A percentile compares a stretch with the other conserved stretches of the same genome.
These are phyloP conservation scores for Drosophila bipectinata DNA, from an alignment of 1,140 invertebrate species.

Conservation along the genomic window DNA sequence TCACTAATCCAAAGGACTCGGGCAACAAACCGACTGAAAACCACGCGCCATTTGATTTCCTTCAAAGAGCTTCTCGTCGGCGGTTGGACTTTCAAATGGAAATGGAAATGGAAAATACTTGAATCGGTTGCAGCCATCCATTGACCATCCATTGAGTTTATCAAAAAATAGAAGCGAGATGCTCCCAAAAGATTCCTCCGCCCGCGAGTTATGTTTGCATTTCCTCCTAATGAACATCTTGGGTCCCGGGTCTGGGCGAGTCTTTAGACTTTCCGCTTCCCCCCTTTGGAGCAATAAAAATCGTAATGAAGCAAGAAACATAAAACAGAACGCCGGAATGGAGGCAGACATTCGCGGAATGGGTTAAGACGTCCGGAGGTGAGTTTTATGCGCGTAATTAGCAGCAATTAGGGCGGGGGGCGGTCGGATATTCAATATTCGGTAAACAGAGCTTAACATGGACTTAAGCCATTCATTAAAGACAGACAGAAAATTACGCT, in stretches of 20 bases:
- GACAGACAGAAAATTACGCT: slow-evolving; percentile 39
- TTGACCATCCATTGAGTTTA: slow-evolving; percentile 30
- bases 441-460: slow-evolving; percentile 56
- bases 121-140: slow-evolving; percentile 34
- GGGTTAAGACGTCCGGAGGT: background rate
- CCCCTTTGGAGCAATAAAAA: slow-evolving; percentile 59
- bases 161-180: slow-evolving; percentile 42
- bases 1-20: slow-evolving; percentile 42
- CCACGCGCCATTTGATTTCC: slow-evolving; percentile 75
- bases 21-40: slow-evolving; percentile 37
- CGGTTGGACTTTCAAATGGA: slow-evolving; percentile 36
- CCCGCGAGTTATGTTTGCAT: slow-evolving; percentile 25
- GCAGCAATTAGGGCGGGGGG: slow-evolving; percentile 62
- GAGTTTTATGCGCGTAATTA: slow-evolving; percentile 74
- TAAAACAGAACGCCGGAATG: slow-evolving; percentile 66
- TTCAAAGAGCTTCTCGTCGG: background rate
- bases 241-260: background rate
- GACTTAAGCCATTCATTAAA: slow-evolving; percentile 49
- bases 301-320: slow-evolving; percentile 73
- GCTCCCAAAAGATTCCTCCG: slow-evolving; percentile 33
- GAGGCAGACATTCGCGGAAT: slow-evolving; percentile 27
- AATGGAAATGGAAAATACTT: slow-evolving; percentile 17
- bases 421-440: slow-evolving; percentile 44
- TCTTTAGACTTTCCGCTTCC: slow-evolving; percentile 28
- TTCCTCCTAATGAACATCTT: slow-evolving; percentile 38